Base-by-base conservation (phyloP, 53 echinoderm and acorn worm genomes). In the Henricia sp. region DNA sequence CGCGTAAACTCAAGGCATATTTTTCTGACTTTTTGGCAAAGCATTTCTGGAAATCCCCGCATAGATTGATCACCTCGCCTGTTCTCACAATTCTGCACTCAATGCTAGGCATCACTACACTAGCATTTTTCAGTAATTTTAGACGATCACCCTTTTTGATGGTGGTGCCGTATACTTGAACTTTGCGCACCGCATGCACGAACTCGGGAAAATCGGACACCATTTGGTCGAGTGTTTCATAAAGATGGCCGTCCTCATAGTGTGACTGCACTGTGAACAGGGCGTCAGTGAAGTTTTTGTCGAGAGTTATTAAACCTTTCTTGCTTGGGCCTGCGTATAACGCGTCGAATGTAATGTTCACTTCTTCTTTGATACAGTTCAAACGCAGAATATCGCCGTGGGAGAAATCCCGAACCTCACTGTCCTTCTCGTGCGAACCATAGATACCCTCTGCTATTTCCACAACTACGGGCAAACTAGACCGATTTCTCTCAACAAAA, bases 371-470 rank as follows among this genome's bases (percentile, higher is more conserved):
- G 30, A 86, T 38, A 21, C 52, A 26, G 1, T 67, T 35, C 3
- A 86, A 55, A 2, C 76, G 86, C 0, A 86, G 86, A 17, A 75
- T 75, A 43, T 86, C 86, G 2, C 86, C 86, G 17, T 28, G 53
- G 17, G 86, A 86, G 68, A 86, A 86, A 40, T 86, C 86, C 29
- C 54, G 26, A 4, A 76, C 86, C 55, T 86, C 86, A 21, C 67
- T 39, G 30, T 73, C 76, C 9, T 48, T 66, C 23, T 86, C 86
- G 6, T 40, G 21, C 9, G 20, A 29, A 26, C 76, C 86, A 21
- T 86, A 86, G 19, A 86, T 74, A 9, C 86, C 86, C 28, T 86
- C 86, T 52, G 40, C 67, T 3, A 86, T 67, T 41, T 86, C 75
- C 19, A 86, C 76, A 11, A 86, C 86, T 19, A 50, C 60, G 6